These are phyloP conservation scores for Athrips mouffetella DNA, from an alignment of 2,888 invertebrate genomes.

Conservation along the genomic window DNA sequence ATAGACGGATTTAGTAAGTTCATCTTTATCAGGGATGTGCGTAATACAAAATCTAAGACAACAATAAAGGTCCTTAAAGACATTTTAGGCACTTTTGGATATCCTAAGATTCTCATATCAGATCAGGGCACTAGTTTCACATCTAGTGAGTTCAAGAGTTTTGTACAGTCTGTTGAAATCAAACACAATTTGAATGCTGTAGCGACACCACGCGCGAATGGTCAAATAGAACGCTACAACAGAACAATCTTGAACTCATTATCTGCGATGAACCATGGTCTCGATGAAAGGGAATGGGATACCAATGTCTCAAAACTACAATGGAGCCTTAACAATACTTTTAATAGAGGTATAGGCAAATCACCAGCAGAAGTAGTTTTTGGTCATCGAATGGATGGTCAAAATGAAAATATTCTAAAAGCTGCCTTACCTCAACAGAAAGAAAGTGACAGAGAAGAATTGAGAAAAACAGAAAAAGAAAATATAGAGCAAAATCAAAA, in stretches of 20 bases:
- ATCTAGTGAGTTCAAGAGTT: slow-evolving; percentile 19
- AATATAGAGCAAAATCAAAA: slow-evolving; percentile 3
- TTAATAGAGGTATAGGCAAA: slow-evolving; percentile 2
- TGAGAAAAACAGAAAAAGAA: slow-evolving; percentile 8
- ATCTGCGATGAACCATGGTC: slow-evolving; percentile 1
- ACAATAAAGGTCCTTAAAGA: slow-evolving; percentile 13
- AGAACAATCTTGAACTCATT: slow-evolving; percentile 5
- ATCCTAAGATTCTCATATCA: slow-evolving; percentile 18
- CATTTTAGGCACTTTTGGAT: slow-evolving; percentile 20
- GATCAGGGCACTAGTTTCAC: slow-evolving; percentile 20
- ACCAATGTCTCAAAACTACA: slow-evolving; percentile 12
- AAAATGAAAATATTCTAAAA: not conserved
- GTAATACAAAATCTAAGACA: slow-evolving; percentile 5
- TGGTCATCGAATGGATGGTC: not conserved
- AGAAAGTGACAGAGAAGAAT: slow-evolving; percentile 9
- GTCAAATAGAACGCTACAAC: slow-evolving; percentile 15
- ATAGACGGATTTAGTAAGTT: slow-evolving; percentile 27
- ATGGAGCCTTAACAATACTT: slow-evolving; percentile 25
- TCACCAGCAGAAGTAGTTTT: slow-evolving; percentile 4
- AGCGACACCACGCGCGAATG: not conserved
- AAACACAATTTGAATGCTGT: slow-evolving; percentile 18
- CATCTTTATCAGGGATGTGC: slow-evolving; percentile 23
- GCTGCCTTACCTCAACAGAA: not conserved
- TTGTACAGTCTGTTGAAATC: slow-evolving; percentile 14
- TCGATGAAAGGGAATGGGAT: slow-evolving; percentile 16